Base-by-base conservation (phyloP, 2,797 vertebrate species). In the Poecile montanus region DNA sequence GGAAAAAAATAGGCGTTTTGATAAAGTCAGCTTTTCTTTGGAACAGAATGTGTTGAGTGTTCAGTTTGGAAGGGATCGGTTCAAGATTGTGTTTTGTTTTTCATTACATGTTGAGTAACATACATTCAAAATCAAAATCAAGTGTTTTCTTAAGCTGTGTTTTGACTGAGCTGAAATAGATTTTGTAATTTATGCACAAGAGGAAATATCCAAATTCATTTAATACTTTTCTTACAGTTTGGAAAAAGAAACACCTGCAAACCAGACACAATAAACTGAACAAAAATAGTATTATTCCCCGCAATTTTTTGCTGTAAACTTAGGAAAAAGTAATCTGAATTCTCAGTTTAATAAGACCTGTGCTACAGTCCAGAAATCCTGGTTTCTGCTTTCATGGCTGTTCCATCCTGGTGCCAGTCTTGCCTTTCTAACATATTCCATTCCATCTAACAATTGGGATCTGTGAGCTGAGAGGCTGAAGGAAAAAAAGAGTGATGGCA, bases 11-110 rank as follows among this genome's bases (percentile, higher is more conserved):
- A 61, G 66, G 54, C 76, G 29, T 95, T 95, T 93, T 88, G 79
- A 76, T 94, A 78, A 95, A 96, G 80, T 89, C 94, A 96, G 96
- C 90, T 96, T 93, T 95, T 95, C 93, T 96, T 95, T 79, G 66
- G 82, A 94, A 97, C 93, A 93, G 91, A 96, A 88, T 78, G 63
- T 86, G 88, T 96, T 5, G 45, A 94, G 93, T 85, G 86, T 53
- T 94, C 91, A 7, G 21, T 91, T 94, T 96, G 94, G 93, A 96
- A 95, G 82, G 73, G 85, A 94, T 73, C 0, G 2, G 66, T 88
- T 95, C 82, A 91, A 94, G 90, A 94, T 54, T 96, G 86, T 88
- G 91, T 88, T 95, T 95, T 94, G 91, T 76, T 94, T 95, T 88
- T 95, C 94, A 85, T 95, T 96, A 66, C 85, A 79, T 85, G 93